Base-by-base conservation (phyloP, 2,113 vertebrate species). In the Rutilus rutilus region DNA sequence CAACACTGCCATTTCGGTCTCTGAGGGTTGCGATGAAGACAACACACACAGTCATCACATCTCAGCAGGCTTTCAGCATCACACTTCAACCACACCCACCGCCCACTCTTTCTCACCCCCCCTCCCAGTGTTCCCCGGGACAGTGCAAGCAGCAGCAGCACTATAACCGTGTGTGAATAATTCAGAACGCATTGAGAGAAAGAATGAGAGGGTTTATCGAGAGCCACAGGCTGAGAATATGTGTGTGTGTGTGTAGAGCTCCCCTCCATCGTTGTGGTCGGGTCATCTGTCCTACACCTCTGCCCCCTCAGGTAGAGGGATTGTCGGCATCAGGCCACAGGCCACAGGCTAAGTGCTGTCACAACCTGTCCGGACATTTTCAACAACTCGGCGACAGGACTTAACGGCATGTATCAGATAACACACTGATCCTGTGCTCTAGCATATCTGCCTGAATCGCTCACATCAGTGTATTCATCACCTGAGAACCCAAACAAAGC, bases 131-230 rank as follows among this genome's bases (percentile, higher is more conserved):
- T 30, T 67, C 76, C 7, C 78, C 0, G 75, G 27, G 84, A 75
- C 77, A 86, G 84, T 12, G 76, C 45, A 84, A 78, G 47, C 74
- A 83, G 75, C 83, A 6, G 75, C 84, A 6, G 78, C 59, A 83
- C 67, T 71, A 84, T 90, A 87, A 88, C 42, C 42, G 77, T 73
- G n/a, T 81, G 80, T 89, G 87, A 92, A 91, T 90, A 80, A 91
- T 93, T 89, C 79, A 87, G 15, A 52, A 17, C 6, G 54, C 62
- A 78, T 30, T 39, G 77, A 65, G 71, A 45, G 52, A 62, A 54
- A 71, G 82, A 47, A 69, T 84, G 54, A 39, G 39, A 52, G 75
- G 27, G 75, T 84, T 62, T 62, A 57, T 84, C 59, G 36, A 21
- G 42, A 73, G 67, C 25, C 74, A 60, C 83, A 77, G 67, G 82